phyloP scores from a whole-genome alignment of 2,113 vertebrate genomes.

The Hiodon alosoides region DNA sequence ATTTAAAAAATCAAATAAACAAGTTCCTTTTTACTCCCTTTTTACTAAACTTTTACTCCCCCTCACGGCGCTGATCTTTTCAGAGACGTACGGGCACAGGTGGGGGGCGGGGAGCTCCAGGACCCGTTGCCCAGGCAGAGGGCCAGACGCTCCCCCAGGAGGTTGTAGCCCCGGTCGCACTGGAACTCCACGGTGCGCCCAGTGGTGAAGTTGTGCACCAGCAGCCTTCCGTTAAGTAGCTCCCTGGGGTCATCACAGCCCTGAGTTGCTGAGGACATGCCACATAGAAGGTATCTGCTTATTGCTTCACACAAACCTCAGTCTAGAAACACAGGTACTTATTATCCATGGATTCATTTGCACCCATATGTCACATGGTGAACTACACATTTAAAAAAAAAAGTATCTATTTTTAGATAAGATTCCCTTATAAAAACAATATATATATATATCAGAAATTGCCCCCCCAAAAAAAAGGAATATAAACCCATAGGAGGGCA shows the following conservation, averaged over 20 bases:
- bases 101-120: constrained; percentile 77
- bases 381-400: too few relatives aligned
- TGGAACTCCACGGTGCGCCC: constrained; percentile 68
- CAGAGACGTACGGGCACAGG: constrained; percentile 81
- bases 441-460: too few relatives aligned
- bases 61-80: too few relatives aligned
- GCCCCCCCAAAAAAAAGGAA: not conserved
- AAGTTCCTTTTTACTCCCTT: too few relatives aligned
- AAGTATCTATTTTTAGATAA: too few relatives aligned
- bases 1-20: too few relatives aligned
- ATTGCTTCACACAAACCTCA: not conserved
- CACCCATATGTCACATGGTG: too few relatives aligned
- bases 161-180: constrained; percentile 76
- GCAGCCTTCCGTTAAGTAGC: constrained; percentile 67
- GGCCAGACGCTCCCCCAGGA: constrained; percentile 69
- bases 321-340: too few relatives aligned
- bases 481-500: not conserved
- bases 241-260: constrained; percentile 66
- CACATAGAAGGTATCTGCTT: not conserved
- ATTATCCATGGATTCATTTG: not conserved
- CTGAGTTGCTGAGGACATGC: constrained; percentile 28
- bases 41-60: too few relatives aligned
- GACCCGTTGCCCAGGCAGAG: constrained; percentile 69
- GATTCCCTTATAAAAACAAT: too few relatives aligned
- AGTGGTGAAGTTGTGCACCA: constrained; percentile 67